phyloP scores from a whole-genome alignment of 1,140 invertebrate species.

The Drosophila dunni region DNA sequence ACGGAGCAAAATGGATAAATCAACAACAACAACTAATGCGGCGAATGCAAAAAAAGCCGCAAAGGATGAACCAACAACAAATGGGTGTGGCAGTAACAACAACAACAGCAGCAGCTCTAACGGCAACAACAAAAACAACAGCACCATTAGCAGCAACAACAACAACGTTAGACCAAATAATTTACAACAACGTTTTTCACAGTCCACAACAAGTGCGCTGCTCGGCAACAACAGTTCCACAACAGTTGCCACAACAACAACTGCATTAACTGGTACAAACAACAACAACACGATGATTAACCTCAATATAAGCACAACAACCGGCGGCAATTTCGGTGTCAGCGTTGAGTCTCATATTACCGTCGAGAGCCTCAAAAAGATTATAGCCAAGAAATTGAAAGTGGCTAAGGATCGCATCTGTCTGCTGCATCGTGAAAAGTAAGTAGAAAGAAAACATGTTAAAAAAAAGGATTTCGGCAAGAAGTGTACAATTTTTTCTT shows the following conservation, averaged over 20 bases:
- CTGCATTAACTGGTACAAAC: slow-evolving; percentile 16
- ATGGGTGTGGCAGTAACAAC: slow-evolving; percentile 52
- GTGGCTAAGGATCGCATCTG: slow-evolving; percentile 96
- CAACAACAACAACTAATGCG: slow-evolving; percentile 64
- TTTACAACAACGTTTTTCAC: slow-evolving; percentile 11
- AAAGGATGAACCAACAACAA: slow-evolving; percentile 60
- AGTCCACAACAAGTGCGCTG: slow-evolving; percentile 32
- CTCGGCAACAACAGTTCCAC: slow-evolving; percentile 27
- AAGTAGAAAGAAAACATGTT: slow-evolving; percentile 77
- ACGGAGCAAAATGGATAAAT: slow-evolving; percentile 63
- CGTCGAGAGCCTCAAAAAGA: slow-evolving; percentile 94
- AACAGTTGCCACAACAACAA: slow-evolving; percentile 29
- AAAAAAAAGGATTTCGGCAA: neutral
- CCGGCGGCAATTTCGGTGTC: slow-evolving; percentile 94
- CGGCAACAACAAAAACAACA: slow-evolving; percentile 23
- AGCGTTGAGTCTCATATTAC: slow-evolving; percentile 91
- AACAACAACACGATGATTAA: slow-evolving; percentile 86
- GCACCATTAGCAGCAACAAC: slow-evolving; percentile 1
- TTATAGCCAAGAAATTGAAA: slow-evolving; percentile 95
- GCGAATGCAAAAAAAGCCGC: slow-evolving; percentile 45
- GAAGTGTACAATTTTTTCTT: neutral
- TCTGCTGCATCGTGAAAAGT: slow-evolving; percentile 96
- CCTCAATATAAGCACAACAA: slow-evolving; percentile 94
- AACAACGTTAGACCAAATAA: neutral
- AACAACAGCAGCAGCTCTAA: slow-evolving; percentile 32